Evolutionary conservation across 64 coral and sea anemone genomes (phyloP), one percentile per base, ranked within the genome.

Genomic region (Exaiptasia diaphana): DNA sequence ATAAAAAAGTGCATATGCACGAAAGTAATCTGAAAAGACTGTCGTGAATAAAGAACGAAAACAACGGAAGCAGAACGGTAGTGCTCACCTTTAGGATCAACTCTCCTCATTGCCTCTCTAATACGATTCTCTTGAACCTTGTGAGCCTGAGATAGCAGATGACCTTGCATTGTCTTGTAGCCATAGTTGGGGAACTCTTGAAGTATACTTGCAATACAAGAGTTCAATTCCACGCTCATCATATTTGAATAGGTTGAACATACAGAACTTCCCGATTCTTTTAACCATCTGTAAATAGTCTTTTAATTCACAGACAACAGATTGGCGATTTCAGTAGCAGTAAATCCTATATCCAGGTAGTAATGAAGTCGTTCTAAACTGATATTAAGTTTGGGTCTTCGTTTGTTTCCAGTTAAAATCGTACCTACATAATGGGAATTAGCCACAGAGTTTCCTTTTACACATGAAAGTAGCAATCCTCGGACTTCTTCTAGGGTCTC

Each of bases 21-120:
- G n/a, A n/a, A n/a, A n/a, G n/a, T n/a, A n/a, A n/a, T n/a, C n/a
- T n/a, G n/a, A n/a, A n/a, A n/a, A n/a, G n/a, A n/a, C n/a, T n/a
- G n/a, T n/a, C n/a, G n/a, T n/a, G n/a, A n/a, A n/a, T n/a, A n/a
- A n/a, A n/a, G n/a, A n/a, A n/a, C n/a, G n/a, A n/a, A n/a, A n/a
- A n/a, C n/a, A n/a, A n/a, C n/a, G n/a, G n/a, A n/a, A n/a, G n/a
- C n/a, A n/a, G n/a, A n/a, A n/a, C n/a, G n/a, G n/a, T n/a, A n/a
- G 9, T 3, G 20, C 59, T 64, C 36, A 70, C 85, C 85, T 28
- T 82, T 68, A 0, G 88, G 88, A 77, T 90, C 71, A 68, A 54
- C 42, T n/a, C 87, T 50, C 62, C 77, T 82, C 87, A 90, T 90
- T 1, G 78, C 65, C 52, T 82, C 87, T 49, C 87, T 81, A 11